phyloP scores from a whole-genome alignment of 92 coral and sea anemone species.

The Epizoanthus ramosus region DNA sequence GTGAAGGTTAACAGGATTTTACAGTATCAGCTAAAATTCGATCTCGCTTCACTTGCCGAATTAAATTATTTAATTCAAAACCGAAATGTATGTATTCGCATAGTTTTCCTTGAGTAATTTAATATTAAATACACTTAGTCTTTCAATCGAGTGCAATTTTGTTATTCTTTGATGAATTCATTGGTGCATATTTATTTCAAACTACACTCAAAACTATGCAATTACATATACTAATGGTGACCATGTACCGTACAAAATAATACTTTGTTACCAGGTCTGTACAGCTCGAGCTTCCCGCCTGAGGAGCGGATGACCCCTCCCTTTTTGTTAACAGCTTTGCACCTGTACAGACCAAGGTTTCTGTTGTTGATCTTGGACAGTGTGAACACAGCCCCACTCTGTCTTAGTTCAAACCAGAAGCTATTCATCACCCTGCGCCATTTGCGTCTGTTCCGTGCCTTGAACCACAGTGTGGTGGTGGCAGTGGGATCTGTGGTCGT shows the following conservation, averaged over 20 bases:
- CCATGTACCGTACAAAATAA: not conserved
- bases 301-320: slow-evolving; percentile 11
- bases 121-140: too few relatives aligned
- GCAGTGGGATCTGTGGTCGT: slow-evolving; percentile 15
- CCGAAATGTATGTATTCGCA: too few relatives aligned
- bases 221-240: too few relatives aligned
- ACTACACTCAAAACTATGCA: too few relatives aligned
- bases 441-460: not conserved
- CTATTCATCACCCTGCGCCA: not conserved
- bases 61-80: too few relatives aligned
- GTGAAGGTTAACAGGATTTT: too few relatives aligned
- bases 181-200: too few relatives aligned
- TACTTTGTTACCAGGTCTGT: slow-evolving; percentile 17
- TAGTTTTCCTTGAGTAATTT: too few relatives aligned
- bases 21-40: too few relatives aligned
- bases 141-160: too few relatives aligned
- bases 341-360: slow-evolving; percentile 16
- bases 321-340: not conserved
- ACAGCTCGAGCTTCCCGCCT: not conserved
- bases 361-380: not conserved
- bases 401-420: not conserved
- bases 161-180: too few relatives aligned
- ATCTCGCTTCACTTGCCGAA: too few relatives aligned
- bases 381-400: slow-evolving; percentile 11
- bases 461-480: slow-evolving; percentile 4